Evolutionary conservation across 2,797 vertebrate species (phyloP), one percentile per base, ranked within the genome.

Genomic region (Thripadectes ignobilis): DNA sequence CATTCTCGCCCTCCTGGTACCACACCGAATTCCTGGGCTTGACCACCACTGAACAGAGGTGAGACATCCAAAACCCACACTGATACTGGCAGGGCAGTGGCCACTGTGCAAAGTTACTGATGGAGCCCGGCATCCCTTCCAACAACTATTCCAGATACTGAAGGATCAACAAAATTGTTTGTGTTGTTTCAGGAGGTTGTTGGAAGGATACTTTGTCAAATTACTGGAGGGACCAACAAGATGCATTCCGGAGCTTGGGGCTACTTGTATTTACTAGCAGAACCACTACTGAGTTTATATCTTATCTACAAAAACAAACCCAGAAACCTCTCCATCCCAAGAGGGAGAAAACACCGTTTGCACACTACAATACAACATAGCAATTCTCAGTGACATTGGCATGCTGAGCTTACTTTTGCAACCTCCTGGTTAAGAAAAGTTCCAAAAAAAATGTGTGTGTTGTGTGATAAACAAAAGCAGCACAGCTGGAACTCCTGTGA

Each of bases 391-490:
- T 68, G 91, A 93, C 85, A 79, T 2, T 75, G 85, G 89, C 94
- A 91, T 6, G 8, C 92, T 67, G 75, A 94, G 92, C 81, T 80
- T 65, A 57, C 30, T 85, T 84, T 68, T 85, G 80, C 88, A 93
- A 89, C 57, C 83, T 79, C 74, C 71, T 62, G 61, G 71, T 79
- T 87, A 77, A 88, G 84, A 67, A 67, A 88, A 95, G 65, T 69
- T 90, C 59, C 38, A 36, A 72, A 89, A 89, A 75, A 85, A 93
- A 87, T 22, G 39, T 6, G 32, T 90, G 86, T 77, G 74, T 54
- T 46, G 67, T 87, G 74, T 0, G 26, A 95, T 95, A 95, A 96
- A 95, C 84, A 95, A 96, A 95, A 94, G 77, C 92, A 88, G 72
- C 90, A 36, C 83, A 45, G 94, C 71, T 95, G 91, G 80, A 96